phyloP scores from a whole-genome alignment of 2,113 vertebrate genomes.

The Rynchops niger region DNA sequence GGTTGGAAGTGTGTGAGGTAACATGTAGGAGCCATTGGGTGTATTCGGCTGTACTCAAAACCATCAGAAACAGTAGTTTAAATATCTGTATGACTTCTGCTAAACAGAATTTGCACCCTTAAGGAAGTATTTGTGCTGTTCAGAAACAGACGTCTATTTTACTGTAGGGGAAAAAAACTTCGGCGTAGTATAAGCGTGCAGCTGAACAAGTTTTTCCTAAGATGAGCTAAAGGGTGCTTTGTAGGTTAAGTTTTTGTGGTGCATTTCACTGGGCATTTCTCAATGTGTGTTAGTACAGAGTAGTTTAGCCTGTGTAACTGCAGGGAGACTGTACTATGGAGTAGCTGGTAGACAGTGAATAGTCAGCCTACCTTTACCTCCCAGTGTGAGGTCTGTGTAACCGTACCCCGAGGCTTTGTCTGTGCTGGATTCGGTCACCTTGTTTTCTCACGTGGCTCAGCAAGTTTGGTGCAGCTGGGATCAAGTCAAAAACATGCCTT shows the following conservation, averaged over 20 bases:
- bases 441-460: neutral
- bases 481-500: neutral
- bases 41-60: neutral
- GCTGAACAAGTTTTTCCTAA: neutral
- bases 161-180: neutral
- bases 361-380: neutral
- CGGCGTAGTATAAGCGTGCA: neutral
- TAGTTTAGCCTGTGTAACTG: neutral
- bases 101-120: neutral
- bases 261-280: neutral
- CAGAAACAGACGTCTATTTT: neutral
- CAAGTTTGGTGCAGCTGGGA: neutral
- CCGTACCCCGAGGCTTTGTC: neutral
- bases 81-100: neutral
- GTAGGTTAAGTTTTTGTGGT: neutral
- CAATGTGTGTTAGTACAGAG: neutral
- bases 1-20: neutral
- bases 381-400: neutral
- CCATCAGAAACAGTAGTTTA: neutral
- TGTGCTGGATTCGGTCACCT: rapidly evolving
- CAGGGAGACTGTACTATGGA: neutral
- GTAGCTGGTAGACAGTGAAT: neutral
- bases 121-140: neutral
- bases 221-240: neutral
- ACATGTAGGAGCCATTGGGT: neutral